phyloP scores from a whole-genome alignment of 2,797 vertebrate species.

The Staurois parvus region DNA sequence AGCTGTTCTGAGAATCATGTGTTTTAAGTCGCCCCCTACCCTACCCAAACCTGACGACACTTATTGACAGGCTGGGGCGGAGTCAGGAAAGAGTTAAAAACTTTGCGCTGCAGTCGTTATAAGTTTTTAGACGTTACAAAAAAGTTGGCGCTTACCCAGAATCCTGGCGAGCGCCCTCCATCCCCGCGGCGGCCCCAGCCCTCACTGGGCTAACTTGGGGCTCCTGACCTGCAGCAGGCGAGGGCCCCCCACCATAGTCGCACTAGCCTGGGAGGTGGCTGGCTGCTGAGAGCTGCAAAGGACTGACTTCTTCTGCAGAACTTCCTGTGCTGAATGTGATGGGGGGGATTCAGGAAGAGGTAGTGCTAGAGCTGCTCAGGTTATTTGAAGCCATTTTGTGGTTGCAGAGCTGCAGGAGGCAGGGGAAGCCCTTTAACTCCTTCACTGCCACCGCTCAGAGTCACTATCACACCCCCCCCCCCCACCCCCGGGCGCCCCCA shows the following conservation, averaged over 20 bases:
- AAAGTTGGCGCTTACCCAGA: constrained; percentile 1
- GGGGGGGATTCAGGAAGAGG: constrained; percentile 85
- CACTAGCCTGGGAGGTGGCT: not conserved
- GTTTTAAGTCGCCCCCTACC: too few relatives aligned
- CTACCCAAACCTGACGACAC: too few relatives aligned
- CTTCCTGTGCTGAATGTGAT: constrained; percentile 79
- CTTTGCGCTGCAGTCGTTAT: too few relatives aligned
- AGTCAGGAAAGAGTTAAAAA: too few relatives aligned
- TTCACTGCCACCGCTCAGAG: not conserved
- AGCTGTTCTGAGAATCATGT: too few relatives aligned
- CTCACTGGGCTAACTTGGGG: not conserved
- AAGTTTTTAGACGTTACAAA: too few relatives aligned
- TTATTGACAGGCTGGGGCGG: too few relatives aligned
- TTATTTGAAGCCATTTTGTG: constrained; percentile 5
- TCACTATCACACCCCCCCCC: too few relatives aligned
- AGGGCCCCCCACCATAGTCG: constrained; percentile 19
- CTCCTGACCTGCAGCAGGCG: not conserved
- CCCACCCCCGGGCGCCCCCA: too few relatives aligned
- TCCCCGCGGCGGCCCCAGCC: not conserved
- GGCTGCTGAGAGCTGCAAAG: not conserved
- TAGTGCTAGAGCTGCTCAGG: constrained; percentile 81
- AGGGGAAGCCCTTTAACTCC: constrained; percentile 32
- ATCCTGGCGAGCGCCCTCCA: constrained; percentile 21
- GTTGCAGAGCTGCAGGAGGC: not conserved
- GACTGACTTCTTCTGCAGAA: constrained; percentile 41